These are phyloP conservation scores for Drosophila vallismaia DNA, from an alignment of 2,888 invertebrate genomes.

Conservation along the genomic window DNA sequence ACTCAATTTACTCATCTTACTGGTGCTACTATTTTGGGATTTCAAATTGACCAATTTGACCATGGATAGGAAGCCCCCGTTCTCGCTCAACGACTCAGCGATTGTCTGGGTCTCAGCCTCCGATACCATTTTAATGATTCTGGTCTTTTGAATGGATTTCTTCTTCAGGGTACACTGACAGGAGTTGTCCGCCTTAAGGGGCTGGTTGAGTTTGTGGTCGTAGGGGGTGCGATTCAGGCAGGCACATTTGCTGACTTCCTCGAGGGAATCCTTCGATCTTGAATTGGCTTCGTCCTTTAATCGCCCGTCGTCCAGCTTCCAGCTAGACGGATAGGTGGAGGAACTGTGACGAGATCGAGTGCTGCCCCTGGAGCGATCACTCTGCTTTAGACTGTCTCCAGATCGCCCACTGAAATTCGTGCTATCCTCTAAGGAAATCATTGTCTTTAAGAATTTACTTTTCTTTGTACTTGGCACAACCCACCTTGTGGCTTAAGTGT, in stretches of 20 bases:
- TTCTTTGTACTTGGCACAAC: neutral
- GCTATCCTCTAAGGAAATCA: neutral
- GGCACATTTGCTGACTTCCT: conserved; percentile 40
- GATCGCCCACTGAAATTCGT: conserved; percentile 15
- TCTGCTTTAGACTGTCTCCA: conserved; percentile 18
- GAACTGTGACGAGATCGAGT: conserved; percentile 35
- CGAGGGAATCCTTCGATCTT: neutral
- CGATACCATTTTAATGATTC: neutral
- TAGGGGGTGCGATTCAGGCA: conserved; percentile 39
- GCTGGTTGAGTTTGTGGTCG: conserved; percentile 17
- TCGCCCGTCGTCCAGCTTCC: conserved; percentile 28
- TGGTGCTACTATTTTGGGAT: neutral
- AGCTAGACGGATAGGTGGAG: conserved; percentile 56
- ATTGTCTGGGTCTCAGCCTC: neutral
- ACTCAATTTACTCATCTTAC: neutral
- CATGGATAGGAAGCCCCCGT: neutral
- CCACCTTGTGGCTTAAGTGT: conserved; percentile 30
- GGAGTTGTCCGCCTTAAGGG: conserved; percentile 5
- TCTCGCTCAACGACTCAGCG: too few relatives aligned
- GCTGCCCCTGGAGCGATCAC: conserved; percentile 46
- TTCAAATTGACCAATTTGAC: neutral
- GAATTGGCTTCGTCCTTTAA: neutral
- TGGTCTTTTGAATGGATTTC: neutral
- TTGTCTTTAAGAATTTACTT: neutral
- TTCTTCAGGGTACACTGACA: conserved; percentile 13